phyloP scores from a whole-genome alignment of 2,113 vertebrate species.

The Hemiprocne comata region DNA sequence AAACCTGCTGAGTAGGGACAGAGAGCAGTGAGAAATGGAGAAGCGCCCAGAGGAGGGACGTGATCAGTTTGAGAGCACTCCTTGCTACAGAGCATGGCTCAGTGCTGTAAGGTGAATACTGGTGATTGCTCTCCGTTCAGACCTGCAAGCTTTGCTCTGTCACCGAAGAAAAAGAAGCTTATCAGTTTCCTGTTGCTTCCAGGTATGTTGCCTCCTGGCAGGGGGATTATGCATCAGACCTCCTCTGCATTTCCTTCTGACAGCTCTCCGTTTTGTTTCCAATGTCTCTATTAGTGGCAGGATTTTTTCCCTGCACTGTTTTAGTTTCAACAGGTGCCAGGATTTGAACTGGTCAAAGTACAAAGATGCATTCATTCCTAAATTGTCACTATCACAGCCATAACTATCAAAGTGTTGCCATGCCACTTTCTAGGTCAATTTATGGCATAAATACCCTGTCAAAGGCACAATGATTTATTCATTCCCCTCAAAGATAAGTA shows the following conservation, averaged over 20 bases:
- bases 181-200: slow-evolving; percentile 48
- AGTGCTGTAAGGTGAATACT: neutral
- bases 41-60: neutral
- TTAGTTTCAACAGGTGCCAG: slow-evolving; percentile 80
- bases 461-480: slow-evolving; percentile 82
- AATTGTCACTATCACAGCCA: slow-evolving; percentile 57
- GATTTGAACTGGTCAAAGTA: slow-evolving; percentile 58
- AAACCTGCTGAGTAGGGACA: neutral
- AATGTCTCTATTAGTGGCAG: slow-evolving; percentile 1
- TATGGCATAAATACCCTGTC: slow-evolving; percentile 59
- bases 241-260: slow-evolving; percentile 22
- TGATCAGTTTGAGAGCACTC: neutral
- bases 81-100: neutral
- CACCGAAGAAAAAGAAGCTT: neutral
- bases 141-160: slow-evolving; percentile 6
- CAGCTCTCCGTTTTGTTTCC: slow-evolving; percentile 65
- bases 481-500: slow-evolving; percentile 73
- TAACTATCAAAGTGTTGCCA: slow-evolving; percentile 66
- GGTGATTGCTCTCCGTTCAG: neutral
- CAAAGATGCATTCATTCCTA: slow-evolving; percentile 73
- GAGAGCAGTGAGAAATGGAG: neutral
- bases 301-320: slow-evolving; percentile 52
- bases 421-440: slow-evolving; percentile 64
- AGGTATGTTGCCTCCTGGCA: slow-evolving; percentile 17
- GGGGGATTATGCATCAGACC: neutral